A percentile compares a stretch with the other conserved stretches of the same genome.
Conservation (phyloP, 2,113 vertebrate genomes). For the Pseudorhombus dupliciocellatus region DNA sequence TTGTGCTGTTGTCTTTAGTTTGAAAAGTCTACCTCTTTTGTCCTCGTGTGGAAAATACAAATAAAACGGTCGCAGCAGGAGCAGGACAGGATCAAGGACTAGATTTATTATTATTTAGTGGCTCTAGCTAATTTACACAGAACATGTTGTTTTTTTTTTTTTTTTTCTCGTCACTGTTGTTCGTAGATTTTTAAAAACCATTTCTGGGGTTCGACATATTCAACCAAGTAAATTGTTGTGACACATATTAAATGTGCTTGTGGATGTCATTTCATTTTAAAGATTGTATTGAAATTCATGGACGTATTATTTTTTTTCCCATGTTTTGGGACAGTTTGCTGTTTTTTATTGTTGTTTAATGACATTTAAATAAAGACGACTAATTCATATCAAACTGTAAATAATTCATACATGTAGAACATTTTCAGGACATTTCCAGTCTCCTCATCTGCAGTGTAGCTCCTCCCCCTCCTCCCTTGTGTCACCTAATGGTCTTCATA, state of each 20-base stretch:
- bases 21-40: slow-evolving; percentile 9
- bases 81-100: background rate
- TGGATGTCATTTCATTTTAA: slow-evolving; percentile 17
- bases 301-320: background rate
- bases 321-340: slow-evolving; percentile 15
- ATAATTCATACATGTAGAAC: no score
- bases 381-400: slow-evolving; percentile 11
- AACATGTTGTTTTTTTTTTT: no score
- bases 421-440: no score
- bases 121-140: background rate
- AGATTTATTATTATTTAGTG: background rate
- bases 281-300: background rate
- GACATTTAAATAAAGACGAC: slow-evolving; percentile 47
- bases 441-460: slow-evolving; percentile 6
- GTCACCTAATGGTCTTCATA: slow-evolving; percentile 35
- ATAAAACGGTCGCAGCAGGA: background rate
- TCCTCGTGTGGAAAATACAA: background rate
- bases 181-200: background rate
- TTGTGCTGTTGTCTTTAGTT: background rate
- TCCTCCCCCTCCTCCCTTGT: slow-evolving; percentile 4
- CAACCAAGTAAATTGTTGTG: no score
- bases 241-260: background rate
- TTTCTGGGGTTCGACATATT: no score
- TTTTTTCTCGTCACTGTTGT: no score
- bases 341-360: slow-evolving; percentile 29